Base-by-base conservation (phyloP, 2,797 vertebrate species). In the Scleropages formosus region DNA sequence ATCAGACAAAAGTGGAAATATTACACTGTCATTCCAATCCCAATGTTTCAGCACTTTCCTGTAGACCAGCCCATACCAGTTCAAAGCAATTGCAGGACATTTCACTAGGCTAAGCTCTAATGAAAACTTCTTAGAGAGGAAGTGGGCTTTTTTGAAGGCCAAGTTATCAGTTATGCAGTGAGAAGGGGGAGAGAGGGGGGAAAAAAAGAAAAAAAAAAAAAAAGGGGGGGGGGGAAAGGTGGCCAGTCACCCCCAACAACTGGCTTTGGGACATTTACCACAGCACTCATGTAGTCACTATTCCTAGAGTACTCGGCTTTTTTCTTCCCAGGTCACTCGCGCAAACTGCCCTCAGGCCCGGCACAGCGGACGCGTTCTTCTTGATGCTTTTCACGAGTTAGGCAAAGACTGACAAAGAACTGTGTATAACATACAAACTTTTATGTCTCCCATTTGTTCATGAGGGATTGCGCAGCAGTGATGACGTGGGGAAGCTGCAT, bases 401-500 rank as follows among this genome's bases (percentile, higher is more conserved):
- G 18, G 49, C 22, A 47, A 12, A 16, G 20, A 15, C 39, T 15
- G 18, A 10, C 18, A 10, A 49, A 51, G 31, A 44, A 51, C 47
- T 56, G 24, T 20, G 16, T 26, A 73, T 18, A 61, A 22, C 70
- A 60, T 6, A 12, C 13, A 18, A 22, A 24, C 44, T 10, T 10
- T 7, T 12, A 70, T 3, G 69, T 20, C 4, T 24, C 46, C 16
- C n/a, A n/a, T n/a, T 24, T 22, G 15, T 8, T 68, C 3, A 16
- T 46, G 31, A 6, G 6, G 31, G 6, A 6, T 31, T 6, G 6
- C 31, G 69, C 47, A 66, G 39, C 49, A 68, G 24, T 24, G 31
- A 66, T n/a, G n/a, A n/a, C n/a, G n/a, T n/a, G n/a, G 31, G 6
- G 39, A 61, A n/a, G 68, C 83, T 77, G 66, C 24, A 77, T 74